phyloP scores from a whole-genome alignment of 2,113 vertebrate species.

The Ptilonorhynchus violaceus region DNA sequence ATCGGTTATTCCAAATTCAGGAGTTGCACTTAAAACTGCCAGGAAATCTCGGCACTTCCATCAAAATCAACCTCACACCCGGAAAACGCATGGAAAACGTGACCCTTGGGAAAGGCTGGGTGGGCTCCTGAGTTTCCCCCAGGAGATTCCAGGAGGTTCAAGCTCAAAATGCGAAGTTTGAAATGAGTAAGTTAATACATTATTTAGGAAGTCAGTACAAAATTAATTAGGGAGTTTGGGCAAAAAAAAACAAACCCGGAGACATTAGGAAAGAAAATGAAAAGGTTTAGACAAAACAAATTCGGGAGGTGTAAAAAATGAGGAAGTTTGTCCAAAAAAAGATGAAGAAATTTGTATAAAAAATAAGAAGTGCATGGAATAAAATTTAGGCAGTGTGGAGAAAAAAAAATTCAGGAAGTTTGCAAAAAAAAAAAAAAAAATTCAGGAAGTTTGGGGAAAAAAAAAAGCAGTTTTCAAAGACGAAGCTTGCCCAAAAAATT shows the following conservation, averaged over 20 bases:
- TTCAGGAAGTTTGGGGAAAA: not conserved
- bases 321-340: no score
- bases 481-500: not conserved
- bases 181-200: accelerated
- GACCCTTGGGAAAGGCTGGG: accelerated
- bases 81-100: accelerated
- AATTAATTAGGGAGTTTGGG: not conserved
- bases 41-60: not conserved
- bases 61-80: not conserved
- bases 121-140: not conserved
- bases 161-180: not conserved
- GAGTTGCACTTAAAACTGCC: not conserved
- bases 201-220: no score
- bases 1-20: not conserved
- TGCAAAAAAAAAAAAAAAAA: not conserved
- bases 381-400: not conserved
- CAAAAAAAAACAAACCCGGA: no score
- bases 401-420: not conserved
- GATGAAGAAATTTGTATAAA: not conserved
- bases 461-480: not conserved
- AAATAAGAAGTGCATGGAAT: no score
- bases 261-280: not conserved
- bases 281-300: not conserved
- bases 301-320: not conserved
- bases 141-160: not conserved